These are phyloP conservation scores for Cryptoblepharus egeriae DNA, from an alignment of 2,797 vertebrate genomes.

Conservation along the genomic window DNA sequence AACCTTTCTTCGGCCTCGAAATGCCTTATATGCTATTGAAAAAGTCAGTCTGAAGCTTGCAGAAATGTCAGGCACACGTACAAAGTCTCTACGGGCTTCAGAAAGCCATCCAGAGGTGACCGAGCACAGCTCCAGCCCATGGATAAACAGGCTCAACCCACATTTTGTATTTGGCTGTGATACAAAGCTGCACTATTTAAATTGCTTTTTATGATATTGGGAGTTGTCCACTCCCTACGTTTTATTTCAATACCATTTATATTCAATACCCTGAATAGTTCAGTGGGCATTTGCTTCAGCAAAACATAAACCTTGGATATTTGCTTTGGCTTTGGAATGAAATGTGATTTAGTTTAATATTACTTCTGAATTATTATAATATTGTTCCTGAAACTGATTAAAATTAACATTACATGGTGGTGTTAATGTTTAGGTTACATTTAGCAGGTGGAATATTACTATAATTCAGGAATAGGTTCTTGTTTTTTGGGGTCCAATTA, in stretches of 20 bases:
- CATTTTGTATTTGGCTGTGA: slow-evolving; percentile 64
- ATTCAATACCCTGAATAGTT: slow-evolving; percentile 60
- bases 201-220: slow-evolving; percentile 59
- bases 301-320: no score
- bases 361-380: slow-evolving; percentile 33
- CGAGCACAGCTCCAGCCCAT: no score
- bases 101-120: no score
- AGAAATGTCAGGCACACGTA: no score
- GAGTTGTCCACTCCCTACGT: slow-evolving; percentile 62
- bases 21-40: no score
- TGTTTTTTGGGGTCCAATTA: slow-evolving; percentile 58
- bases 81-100: no score
- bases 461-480: slow-evolving; percentile 56
- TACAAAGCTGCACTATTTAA: slow-evolving; percentile 54
- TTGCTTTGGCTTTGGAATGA: no score
- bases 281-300: not conserved
- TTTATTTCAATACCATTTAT: slow-evolving; percentile 45
- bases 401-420: slow-evolving; percentile 51
- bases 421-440: slow-evolving; percentile 53
- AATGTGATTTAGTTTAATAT: no score
- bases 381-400: not conserved
- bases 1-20: no score
- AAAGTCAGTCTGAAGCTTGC: no score
- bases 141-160: no score
- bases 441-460: slow-evolving; percentile 64